These are phyloP conservation scores for Rutilus rutilus DNA, from an alignment of 2,113 vertebrate species.

Conservation along the genomic window DNA sequence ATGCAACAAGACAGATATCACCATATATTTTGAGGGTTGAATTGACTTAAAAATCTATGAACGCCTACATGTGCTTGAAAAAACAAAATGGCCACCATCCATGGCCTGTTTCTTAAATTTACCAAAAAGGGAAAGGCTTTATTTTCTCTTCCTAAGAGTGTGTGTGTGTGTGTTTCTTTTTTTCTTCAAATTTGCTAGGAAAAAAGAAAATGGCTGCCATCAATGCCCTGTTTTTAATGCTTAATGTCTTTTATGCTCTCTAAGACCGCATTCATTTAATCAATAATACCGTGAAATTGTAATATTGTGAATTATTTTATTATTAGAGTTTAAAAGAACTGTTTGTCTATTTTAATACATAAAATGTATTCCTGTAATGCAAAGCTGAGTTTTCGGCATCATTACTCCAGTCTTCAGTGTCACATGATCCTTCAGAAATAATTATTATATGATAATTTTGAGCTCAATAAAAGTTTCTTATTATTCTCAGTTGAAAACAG, in stretches of 20 bases:
- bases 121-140: neutral
- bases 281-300: neutral
- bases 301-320: neutral
- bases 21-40: constrained; percentile 7
- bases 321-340: neutral
- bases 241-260: neutral
- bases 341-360: neutral
- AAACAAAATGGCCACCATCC: constrained; percentile 24
- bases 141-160: neutral
- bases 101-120: constrained; percentile 6
- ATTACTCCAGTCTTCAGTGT: neutral
- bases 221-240: neutral
- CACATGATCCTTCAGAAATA: neutral
- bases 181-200: no score
- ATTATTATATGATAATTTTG: neutral
- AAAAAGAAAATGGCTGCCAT: constrained; percentile 34
- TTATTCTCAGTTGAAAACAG: no score
- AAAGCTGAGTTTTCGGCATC: neutral
- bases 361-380: neutral
- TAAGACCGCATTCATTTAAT: neutral
- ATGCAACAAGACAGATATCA: neutral
- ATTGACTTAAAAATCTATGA: neutral
- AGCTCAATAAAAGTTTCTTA: no score
- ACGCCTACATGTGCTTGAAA: neutral
- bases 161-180: no score